Evolutionary conservation across 92 coral and sea anemone species (phyloP).

Genomic region (Parazoanthus darwini): DNA sequence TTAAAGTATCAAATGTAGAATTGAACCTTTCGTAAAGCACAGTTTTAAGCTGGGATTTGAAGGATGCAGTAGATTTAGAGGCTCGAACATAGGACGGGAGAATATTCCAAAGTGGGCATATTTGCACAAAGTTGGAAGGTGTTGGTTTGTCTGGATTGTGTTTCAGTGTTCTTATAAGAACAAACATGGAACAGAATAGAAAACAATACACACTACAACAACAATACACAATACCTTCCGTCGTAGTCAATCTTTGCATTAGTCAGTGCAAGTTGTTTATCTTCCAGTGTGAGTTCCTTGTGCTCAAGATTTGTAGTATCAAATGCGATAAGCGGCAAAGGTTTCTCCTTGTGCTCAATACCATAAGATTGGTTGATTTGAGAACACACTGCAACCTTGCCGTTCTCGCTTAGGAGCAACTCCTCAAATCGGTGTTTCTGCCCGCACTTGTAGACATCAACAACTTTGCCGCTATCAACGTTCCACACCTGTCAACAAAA

Average conservation of each 20-base stretch:
- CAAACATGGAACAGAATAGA: no score
- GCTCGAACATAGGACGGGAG: no score
- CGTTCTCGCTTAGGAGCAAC: conserved; percentile 73
- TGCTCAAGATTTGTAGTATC: conserved; percentile 59
- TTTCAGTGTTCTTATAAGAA: no score
- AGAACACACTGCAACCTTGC: conserved; percentile 70
- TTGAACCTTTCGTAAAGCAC: no score
- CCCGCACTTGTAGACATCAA: conserved; percentile 68
- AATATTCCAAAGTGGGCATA: no score
- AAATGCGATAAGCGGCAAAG: conserved; percentile 59
- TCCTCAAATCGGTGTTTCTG: conserved; percentile 84
- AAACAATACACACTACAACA: no score
- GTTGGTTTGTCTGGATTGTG: no score
- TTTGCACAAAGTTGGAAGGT: no score
- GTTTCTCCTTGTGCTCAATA: conserved; percentile 57
- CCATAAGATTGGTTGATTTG: conserved; percentile 51
- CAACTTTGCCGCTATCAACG: conserved; percentile 75
- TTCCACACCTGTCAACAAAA: conserved; percentile 63
- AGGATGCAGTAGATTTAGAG: no score
- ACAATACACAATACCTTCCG: conserved; percentile 51
- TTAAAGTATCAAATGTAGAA: no score
- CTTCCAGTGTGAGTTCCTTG: conserved; percentile 47
- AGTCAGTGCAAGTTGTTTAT: conserved; percentile 53
- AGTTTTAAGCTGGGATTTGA: no score
- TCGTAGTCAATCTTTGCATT: conserved; percentile 60